These are phyloP conservation scores for Harpagifer antarcticus DNA, from an alignment of 2,797 vertebrate species.

Conservation along the genomic window DNA sequence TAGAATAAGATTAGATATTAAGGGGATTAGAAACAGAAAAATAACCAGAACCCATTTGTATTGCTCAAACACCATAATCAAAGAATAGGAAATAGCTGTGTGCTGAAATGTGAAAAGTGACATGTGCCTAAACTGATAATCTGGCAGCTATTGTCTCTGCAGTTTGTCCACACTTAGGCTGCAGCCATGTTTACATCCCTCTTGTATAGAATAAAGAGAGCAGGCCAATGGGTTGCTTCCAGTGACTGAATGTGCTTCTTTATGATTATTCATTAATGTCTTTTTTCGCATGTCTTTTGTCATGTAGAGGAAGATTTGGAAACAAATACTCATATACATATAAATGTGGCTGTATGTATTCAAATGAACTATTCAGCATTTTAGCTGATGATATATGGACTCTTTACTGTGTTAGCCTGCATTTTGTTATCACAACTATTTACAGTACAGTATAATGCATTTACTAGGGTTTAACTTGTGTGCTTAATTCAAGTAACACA, in stretches of 20 bases:
- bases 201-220: constrained; percentile 29
- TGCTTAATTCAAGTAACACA: neutral
- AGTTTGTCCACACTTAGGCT: constrained; percentile 43
- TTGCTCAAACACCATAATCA: constrained; percentile 50
- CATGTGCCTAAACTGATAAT: constrained; percentile 59
- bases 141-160: constrained; percentile 67
- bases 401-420: neutral
- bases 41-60: constrained; percentile 43
- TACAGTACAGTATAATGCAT: neutral
- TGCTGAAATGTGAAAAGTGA: constrained; percentile 51
- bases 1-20: constrained; percentile 52
- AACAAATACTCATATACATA: constrained; percentile 27
- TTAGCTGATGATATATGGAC: constrained; percentile 2
- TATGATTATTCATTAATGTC: constrained; percentile 48
- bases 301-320: constrained; percentile 5
- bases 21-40: constrained; percentile 54
- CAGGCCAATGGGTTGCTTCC: constrained; percentile 15
- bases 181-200: constrained; percentile 42
- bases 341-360: constrained; percentile 27
- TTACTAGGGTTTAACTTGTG: neutral
- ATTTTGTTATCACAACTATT: neutral
- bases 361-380: constrained; percentile 32
- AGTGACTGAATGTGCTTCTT: constrained; percentile 38
- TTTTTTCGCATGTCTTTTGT: constrained; percentile 16
- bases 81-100: constrained; percentile 45